These are phyloP conservation scores for Cephalopterus ornatus DNA, from an alignment of 2,113 vertebrate species.

Conservation along the genomic window DNA sequence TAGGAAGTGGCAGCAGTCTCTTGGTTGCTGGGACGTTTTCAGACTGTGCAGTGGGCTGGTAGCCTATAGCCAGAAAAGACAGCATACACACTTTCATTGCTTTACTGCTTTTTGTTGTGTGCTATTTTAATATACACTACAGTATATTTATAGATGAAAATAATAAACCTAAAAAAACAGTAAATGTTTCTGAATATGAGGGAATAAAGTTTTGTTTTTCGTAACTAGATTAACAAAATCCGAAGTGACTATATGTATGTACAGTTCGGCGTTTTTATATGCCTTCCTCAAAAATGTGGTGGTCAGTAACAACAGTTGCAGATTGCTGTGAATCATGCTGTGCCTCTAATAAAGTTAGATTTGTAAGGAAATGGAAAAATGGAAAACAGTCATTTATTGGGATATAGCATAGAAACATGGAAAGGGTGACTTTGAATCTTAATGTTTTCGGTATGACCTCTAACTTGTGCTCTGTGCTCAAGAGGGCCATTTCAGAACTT, in stretches of 20 bases:
- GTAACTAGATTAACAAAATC: background rate
- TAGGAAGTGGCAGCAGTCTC: background rate
- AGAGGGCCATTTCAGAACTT: background rate
- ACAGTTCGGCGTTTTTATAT: background rate
- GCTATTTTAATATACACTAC: background rate
- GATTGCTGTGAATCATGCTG: slow-evolving; percentile 8
- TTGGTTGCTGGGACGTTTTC: background rate
- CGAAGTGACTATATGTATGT: background rate
- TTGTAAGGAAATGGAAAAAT: slow-evolving; percentile 40
- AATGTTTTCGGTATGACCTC: slow-evolving; percentile 5
- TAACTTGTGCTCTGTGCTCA: background rate
- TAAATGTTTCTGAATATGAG: background rate
- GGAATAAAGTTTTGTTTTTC: background rate
- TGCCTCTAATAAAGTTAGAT: slow-evolving; percentile 21
- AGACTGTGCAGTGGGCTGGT: background rate
- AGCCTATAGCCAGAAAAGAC: background rate
- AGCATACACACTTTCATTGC: background rate
- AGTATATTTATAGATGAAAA: background rate
- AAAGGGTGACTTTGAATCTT: background rate
- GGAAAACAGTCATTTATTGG: background rate
- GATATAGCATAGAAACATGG: background rate
- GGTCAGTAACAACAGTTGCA: background rate
- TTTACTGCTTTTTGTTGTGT: background rate
- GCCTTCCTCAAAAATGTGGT: background rate
- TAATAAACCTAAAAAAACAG: background rate